phyloP scores from a whole-genome alignment of 1,140 invertebrate genomes.

The Lordiphosa mommai region DNA sequence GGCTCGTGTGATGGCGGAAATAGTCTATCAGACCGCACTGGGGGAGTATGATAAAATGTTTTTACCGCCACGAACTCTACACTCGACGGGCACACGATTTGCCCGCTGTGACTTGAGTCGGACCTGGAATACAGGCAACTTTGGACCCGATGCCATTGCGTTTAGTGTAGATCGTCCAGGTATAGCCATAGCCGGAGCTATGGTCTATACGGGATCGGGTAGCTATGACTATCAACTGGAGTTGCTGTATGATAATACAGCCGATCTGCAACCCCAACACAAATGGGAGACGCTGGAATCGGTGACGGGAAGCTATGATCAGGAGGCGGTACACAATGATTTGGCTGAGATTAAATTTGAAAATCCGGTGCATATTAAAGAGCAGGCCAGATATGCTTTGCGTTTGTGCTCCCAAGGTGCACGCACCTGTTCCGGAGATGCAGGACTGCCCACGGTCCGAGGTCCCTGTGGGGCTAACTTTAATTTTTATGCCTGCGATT shows the following conservation, averaged over 20 bases:
- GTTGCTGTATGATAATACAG: slow-evolving; percentile 88
- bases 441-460: slow-evolving; percentile 90
- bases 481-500: slow-evolving; percentile 93
- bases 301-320: slow-evolving; percentile 72
- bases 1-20: slow-evolving; percentile 91
- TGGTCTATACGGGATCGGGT: slow-evolving; percentile 92
- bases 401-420: slow-evolving; percentile 94
- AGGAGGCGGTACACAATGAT: slow-evolving; percentile 85
- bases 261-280: slow-evolving; percentile 80
- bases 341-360: slow-evolving; percentile 95
- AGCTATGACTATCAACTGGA: slow-evolving; percentile 95
- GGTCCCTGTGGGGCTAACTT: slow-evolving; percentile 96
- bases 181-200: slow-evolving; percentile 91
- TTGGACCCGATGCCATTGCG: slow-evolving; percentile 97
- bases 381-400: slow-evolving; percentile 93
- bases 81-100: slow-evolving; percentile 94
- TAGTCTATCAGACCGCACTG: slow-evolving; percentile 86
- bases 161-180: slow-evolving; percentile 95
- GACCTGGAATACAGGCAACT: slow-evolving; percentile 98
- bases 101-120: slow-evolving; percentile 92
- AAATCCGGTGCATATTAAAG: slow-evolving; percentile 92
- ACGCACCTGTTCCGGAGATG: slow-evolving; percentile 95
- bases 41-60: slow-evolving; percentile 82
- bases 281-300: slow-evolving; percentile 79
- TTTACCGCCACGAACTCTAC: slow-evolving; percentile 83